Evolutionary conservation across 2,113 vertebrate genomes (phyloP).

Genomic region (Odontesthes bonariensis): DNA sequence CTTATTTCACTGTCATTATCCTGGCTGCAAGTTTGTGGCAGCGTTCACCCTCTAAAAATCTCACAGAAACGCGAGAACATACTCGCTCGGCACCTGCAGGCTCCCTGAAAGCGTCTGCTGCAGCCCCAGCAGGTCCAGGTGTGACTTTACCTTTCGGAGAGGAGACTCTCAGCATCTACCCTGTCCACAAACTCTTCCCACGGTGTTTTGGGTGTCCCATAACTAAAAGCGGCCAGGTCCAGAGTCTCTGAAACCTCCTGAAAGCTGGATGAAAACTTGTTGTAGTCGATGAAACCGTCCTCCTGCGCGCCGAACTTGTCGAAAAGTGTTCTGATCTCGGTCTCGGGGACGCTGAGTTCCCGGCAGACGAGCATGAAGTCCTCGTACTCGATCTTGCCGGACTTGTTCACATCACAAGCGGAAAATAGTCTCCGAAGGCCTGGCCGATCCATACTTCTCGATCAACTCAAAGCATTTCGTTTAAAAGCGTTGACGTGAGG

Average conservation of each 20-base stretch:
- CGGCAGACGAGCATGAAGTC: constrained; percentile 81
- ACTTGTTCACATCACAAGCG: constrained; percentile 83
- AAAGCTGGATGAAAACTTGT: constrained; percentile 79
- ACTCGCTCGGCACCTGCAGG: too few species aligned
- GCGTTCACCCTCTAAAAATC: too few species aligned
- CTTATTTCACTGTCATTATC: too few species aligned
- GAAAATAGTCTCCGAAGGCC: constrained; percentile 80
- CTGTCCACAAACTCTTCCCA: constrained; percentile 80
- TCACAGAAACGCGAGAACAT: too few species aligned
- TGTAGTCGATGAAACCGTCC: constrained; percentile 82
- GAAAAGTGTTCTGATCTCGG: constrained; percentile 75
- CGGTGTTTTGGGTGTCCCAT: constrained; percentile 3
- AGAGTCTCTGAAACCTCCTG: constrained; percentile 79
- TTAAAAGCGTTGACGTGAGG: neutral
- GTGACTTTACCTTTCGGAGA: constrained; percentile 75
- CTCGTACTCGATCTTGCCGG: constrained; percentile 81
- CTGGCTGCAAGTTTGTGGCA: too few species aligned
- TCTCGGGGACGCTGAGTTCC: constrained; percentile 78
- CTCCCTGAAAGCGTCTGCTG: neutral
- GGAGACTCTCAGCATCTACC: constrained; percentile 62
- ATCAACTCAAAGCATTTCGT: neutral
- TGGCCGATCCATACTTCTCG: constrained; percentile 57
- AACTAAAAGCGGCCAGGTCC: constrained; percentile 66
- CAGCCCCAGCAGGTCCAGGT: too few species aligned
- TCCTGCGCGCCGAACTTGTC: constrained; percentile 76